Base-by-base conservation (phyloP, 1,140 invertebrate species). In the Nylanderia fulva region DNA sequence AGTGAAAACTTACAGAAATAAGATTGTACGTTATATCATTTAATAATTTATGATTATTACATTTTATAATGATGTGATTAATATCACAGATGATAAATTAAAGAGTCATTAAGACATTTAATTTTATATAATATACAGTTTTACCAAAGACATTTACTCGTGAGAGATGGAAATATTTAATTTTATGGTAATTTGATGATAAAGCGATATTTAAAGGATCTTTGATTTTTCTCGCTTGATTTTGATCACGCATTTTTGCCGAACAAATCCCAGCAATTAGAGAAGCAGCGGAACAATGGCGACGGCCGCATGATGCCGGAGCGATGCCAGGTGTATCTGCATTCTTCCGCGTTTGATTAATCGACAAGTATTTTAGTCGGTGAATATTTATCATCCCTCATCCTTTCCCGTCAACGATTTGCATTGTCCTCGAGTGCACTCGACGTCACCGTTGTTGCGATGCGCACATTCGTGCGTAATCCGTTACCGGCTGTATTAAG, bases 371-470 rank as follows among this genome's bases (percentile, higher is more conserved):
- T 48, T 68, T n/a, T 60, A 69, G 60, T 8, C n/a, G n/a, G 36
- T 83, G 80, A 79, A 77, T 87, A 85, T 88, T 87, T 87, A 87
- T 85, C 87, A 79, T 79, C 52, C 45, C 66, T 48, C 63, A 72
- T 76, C 39, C 72, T 63, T 48, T 86, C 39, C 61, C 33, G 13
- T 66, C 27, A 54, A 58, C 66, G 52, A 72, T 85, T 86, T 84
- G 79, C 85, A 84, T 61, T 86, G 79, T 88, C 45, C 52, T 85
- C 60, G 36, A 64, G 45, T 69, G 71, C 64, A 45, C 39, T 66
- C 11, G 54, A 71, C 9, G 66, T 42, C 39, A n/a, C 74, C 42
- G 68, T 27, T n/a, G n/a, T n/a, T n/a, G n/a, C 24, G 27, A 74
- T 52, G 42, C 27, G 15, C 60, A 48, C 45, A 84, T 66, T 84